Base-by-base conservation (phyloP, 2,113 vertebrate genomes). In the Calidris pygmaea region DNA sequence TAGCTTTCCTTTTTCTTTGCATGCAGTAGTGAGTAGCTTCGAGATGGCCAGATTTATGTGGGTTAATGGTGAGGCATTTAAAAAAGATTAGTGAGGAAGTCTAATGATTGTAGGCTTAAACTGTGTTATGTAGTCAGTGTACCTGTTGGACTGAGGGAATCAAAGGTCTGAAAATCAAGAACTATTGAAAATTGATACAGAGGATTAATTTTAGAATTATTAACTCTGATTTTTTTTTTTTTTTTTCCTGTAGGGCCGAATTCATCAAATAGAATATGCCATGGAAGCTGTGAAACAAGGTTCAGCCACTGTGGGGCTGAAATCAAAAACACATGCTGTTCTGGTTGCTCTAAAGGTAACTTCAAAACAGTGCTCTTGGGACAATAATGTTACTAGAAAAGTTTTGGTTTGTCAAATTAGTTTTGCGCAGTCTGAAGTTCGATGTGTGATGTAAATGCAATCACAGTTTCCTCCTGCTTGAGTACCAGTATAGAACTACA, bases 251-350 rank as follows among this genome's bases (percentile, higher is more conserved):
- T 75, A 98, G 98, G 98, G 99, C 29, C 99, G 99, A 74, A 99
- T 99, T 95, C 99, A 99, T 97, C 99, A 99, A 97, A 99, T 99
- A 68, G 99, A 99, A 84, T 99, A 99, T 88, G 99, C 99, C 65
- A 99, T 99, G 99, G 99, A 99, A 98, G 99, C 99, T 26, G 99
- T 99, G 96, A 99, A 99, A 84, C 99, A 99, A 96, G 99, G 99
- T 15, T 99, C 99, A 47, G 99, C 99, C 58, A 99, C 99, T 7
- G 99, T 99, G 56, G 99, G 99, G 58, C 98, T 99, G 59, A 99
- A 99, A 93, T 99, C 99, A 0, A 99, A 96, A 96, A 98, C 98
- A 0, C 99, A 99, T 8, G 99, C 99, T 19, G 99, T 99, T 45
- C 98, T 99, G 39, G 99, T 99, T 76, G 99, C 99, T 35, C 94